These are phyloP conservation scores for Salminus brasiliensis DNA, from an alignment of 2,113 vertebrate species.

Conservation along the genomic window DNA sequence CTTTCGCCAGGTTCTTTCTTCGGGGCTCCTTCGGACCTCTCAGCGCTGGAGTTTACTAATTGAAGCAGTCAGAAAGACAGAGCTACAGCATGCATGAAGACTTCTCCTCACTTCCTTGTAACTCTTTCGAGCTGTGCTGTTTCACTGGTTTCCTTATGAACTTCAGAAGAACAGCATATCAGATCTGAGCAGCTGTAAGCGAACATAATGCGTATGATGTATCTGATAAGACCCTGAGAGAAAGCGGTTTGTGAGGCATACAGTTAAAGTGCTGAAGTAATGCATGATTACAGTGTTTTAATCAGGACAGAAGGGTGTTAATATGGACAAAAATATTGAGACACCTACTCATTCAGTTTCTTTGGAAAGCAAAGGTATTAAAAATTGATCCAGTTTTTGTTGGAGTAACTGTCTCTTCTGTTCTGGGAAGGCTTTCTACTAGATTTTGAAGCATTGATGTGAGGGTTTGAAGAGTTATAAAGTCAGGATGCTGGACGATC, in stretches of 20 bases:
- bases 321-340: too few species aligned
- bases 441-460: too few species aligned
- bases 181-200: conserved; percentile 11
- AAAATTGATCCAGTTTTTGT: too few species aligned
- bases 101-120: conserved; percentile 15
- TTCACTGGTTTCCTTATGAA: background rate
- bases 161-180: background rate
- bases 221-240: background rate
- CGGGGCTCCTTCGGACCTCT: background rate
- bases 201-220: too few species aligned
- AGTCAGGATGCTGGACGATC: too few species aligned
- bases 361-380: too few species aligned
- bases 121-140: background rate
- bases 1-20: background rate
- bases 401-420: too few species aligned
- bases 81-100: background rate
- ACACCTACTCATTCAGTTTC: too few species aligned
- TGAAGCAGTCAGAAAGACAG: background rate
- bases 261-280: background rate
- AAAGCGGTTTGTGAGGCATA: background rate
- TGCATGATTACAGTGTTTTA: background rate
- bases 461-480: too few species aligned
- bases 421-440: too few species aligned
- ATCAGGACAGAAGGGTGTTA: too few species aligned
- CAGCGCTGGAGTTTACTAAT: background rate